Base-by-base conservation (phyloP, 2,113 vertebrate species). In the Syngnathoides biaculeatus region DNA sequence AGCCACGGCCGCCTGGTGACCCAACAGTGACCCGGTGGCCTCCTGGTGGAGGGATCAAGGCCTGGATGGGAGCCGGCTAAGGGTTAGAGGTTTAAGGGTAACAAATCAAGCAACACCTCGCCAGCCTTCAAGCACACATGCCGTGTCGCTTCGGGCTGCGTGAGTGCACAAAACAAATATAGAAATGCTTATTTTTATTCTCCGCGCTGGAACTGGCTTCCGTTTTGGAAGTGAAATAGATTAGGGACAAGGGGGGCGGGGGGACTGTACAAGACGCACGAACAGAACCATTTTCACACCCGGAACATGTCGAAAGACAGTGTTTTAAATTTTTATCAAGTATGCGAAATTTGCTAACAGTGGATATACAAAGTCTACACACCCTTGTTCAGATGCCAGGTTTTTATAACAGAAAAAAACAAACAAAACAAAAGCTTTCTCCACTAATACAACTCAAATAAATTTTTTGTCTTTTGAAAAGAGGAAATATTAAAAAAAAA, bases 71-170 rank as follows among this genome's bases (percentile, higher is more conserved):
- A 90, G 87, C 86, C 56, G 79, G 87, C 83, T 86, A 78, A 88
- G 85, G 91, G 90, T 90, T 88, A 89, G 88, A 88, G 83, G 85
- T 88, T 91, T 91, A 87, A 89, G 81, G 86, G 85, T 89, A 90
- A 91, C 90, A 92, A 92, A 92, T 91, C 90, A 90, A 84, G 87
- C 84, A 88, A 86, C 88, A 89, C 89, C 91, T 91, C 87, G 86
- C 76, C 80, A 85, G 75, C 81, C 83, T 89, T 89, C 86, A 87
- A 89, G 85, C 84, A 84, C 68, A 63, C 81, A 83, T 86, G 56
- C 79, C 78, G 77, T 78, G 72, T 78, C 72, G 68, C 48, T 77
- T 68, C 76, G 60, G 77, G 75, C 68, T 67, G 75, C 20, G 27
- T 62, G 79, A 77, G 79, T 79, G 50, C 61, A 61, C 45, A 57